Evolutionary conservation across 2,888 invertebrate genomes (phyloP), one percentile per base, ranked within the genome.

Genomic region (Stegana nigrithorax): DNA sequence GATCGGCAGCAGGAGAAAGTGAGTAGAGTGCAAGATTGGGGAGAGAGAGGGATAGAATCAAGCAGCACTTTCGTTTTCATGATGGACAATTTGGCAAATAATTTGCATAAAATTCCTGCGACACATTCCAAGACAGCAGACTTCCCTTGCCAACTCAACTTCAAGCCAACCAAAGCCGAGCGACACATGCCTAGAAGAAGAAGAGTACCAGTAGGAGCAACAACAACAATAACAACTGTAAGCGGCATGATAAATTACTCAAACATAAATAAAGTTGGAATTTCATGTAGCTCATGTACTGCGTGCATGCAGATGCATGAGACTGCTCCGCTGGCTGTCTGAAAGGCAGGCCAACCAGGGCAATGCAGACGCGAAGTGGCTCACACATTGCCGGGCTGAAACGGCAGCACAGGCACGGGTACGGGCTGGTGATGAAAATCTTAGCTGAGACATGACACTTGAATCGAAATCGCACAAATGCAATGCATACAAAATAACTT

Each of bases 1-100:
- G 8, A 47, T 69, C 73, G 76, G 63, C 76, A 73, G 74, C 78
- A 77, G 76, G 77, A 65, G 68, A n/a, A n/a, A 78, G 67, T 60
- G 29, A 56, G 21, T 36, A 17, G 39, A 32, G 55, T 21, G 19
- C 27, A 56, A 39, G 32, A 19, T 23, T n/a, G n/a, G n/a, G n/a
- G n/a, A n/a, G n/a, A n/a, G n/a, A n/a, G n/a, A n/a, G n/a, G n/a
- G n/a, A n/a, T n/a, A 53, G 26, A 14, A 26, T 17, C 42, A 42
- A 25, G 14, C 50, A 57, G 23, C 26, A 51, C 39, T 60, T 55
- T 55, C 27, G 19, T n/a, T 36, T 55, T 55, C 32, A n/a, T 36
- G 10, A 10, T n/a, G 59, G 67, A 68, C 62, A 74, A 59, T 67
- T 66, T 68, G 68, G 72, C 65, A 69, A 69, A 75, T 69, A 80